Base-by-base conservation (phyloP, 2,888 invertebrate genomes). In the Drosophila aldrichi region DNA sequence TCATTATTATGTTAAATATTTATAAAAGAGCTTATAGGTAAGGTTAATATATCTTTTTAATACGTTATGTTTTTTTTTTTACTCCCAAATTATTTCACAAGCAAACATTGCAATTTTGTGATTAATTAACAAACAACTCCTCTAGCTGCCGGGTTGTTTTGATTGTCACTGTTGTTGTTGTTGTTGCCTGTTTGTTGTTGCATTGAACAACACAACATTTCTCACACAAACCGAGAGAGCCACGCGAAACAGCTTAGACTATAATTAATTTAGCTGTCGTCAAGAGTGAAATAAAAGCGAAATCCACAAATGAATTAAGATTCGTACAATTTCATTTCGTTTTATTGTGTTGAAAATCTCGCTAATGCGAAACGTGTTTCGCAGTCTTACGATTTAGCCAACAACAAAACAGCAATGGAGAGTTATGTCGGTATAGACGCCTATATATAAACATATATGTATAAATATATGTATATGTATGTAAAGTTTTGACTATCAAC, bases 251-350 rank as follows among this genome's bases (percentile, higher is more conserved):
- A 56, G 48, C 63, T 70, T 51, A 41, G 57, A 79, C 55, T 55
- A 57, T 79, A 67, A 79, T 80, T 80, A 69, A 77, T 65, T 66
- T 60, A 54, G 61, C 77, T 73, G 78, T 79, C 77, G 67, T 77
- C 77, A 79, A 64, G 72, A 66, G 81, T 54, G 43, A 67, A 77
- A 70, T 44, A 68, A 70, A 69, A 54, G 36, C 51, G 52, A 64
- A 69, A 55, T 44, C 18, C 60, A 22, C 60, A 22, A 58, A 77
- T 74, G 56, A 63, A 74, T 63, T 77, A 63, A 71, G 32, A 75
- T 60, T 75, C 59, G 40, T 49, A 56, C 56, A 60, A 61, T 61
- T 64, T 67, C 43, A 70, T 63, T 74, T 65, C 46, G 32, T 57
- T 54, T 54, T 32, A 29, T 32, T 49, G 48, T 41, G 48, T 56